phyloP scores from a whole-genome alignment of 2,888 invertebrate species.

The Machimus rusticus region DNA sequence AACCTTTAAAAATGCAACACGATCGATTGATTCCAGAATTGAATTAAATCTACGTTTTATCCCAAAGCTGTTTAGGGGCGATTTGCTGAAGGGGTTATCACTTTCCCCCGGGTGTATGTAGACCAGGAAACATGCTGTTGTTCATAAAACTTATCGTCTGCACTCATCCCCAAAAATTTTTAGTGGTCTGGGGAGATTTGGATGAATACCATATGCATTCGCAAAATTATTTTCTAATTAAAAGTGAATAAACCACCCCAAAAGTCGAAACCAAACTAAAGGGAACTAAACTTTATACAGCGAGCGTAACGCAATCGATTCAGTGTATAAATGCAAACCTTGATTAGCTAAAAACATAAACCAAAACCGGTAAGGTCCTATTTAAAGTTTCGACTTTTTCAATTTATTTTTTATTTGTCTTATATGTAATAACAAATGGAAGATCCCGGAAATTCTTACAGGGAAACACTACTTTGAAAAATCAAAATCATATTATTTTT shows the following conservation, averaged over 20 bases:
- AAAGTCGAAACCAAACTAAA: background rate
- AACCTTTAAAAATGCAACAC: background rate
- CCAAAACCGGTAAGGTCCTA: no score
- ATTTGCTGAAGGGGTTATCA: background rate
- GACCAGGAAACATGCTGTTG: background rate
- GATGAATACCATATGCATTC: background rate
- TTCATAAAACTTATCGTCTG: background rate
- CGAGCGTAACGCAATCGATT: background rate
- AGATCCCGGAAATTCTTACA: no score
- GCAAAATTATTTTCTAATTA: background rate
- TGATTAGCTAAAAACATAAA: no score
- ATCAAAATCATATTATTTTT: no score
- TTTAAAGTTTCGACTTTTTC: no score
- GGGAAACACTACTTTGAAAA: no score
- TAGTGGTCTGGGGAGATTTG: background rate
- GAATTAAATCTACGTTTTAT: background rate
- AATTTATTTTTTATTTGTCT: no score
- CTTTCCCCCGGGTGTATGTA: background rate
- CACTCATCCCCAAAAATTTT: background rate
- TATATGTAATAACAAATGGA: no score
- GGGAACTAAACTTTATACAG: background rate
- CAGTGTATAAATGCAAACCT: no score
- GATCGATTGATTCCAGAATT: background rate
- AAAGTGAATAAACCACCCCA: background rate
- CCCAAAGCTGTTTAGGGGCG: background rate